These are phyloP conservation scores for Mohoua ochrocephala DNA, from an alignment of 2,113 vertebrate genomes.

Conservation along the genomic window DNA sequence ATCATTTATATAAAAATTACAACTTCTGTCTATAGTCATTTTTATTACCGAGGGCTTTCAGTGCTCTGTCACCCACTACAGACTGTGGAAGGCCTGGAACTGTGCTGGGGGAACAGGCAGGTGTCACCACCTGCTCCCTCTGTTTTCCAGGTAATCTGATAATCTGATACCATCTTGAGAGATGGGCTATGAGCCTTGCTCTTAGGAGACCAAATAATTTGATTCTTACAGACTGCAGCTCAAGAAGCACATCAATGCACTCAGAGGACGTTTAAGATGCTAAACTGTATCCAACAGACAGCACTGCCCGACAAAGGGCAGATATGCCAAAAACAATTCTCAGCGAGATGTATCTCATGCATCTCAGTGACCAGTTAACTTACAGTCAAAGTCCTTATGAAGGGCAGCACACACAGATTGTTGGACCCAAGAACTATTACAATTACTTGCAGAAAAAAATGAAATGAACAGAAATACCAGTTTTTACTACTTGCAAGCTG, in stretches of 20 bases:
- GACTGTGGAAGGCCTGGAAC: not conserved
- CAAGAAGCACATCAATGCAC: not conserved
- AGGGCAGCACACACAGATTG: not conserved
- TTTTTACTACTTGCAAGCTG: not conserved
- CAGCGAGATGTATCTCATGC: not conserved
- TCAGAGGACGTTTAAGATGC: not conserved
- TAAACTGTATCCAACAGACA: not conserved
- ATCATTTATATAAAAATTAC: not conserved
- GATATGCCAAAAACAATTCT: not conserved
- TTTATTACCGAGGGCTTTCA: not conserved
- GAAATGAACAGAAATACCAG: not conserved
- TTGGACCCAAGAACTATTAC: not conserved
- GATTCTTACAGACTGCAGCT: not conserved
- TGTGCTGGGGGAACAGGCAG: not conserved
- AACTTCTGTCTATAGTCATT: not conserved
- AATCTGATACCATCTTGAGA: not conserved
- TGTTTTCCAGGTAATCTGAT: not conserved
- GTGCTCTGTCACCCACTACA: accelerated
- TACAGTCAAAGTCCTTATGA: not conserved
- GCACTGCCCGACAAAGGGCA: not conserved
- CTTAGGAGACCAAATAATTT: not conserved
- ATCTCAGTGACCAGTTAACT: not conserved
- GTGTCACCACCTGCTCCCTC: not conserved
- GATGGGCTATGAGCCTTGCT: not conserved
- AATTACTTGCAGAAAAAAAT: not conserved